Evolutionary conservation across 2,797 vertebrate species (phyloP).

Genomic region (Basileuterus tristriatus): DNA sequence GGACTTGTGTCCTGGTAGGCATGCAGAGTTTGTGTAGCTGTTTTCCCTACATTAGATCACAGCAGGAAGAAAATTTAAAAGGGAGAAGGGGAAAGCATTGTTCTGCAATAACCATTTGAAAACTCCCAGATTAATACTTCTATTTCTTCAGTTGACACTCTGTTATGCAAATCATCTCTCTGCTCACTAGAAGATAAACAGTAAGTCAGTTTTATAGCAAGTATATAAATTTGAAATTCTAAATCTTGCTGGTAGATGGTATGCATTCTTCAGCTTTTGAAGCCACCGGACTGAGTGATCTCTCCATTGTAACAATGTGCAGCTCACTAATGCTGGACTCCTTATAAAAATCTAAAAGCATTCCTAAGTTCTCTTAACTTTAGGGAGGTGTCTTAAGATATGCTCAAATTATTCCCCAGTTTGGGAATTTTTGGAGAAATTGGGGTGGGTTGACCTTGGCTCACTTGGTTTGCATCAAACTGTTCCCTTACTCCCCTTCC

Average conservation of each 20-base stretch:
- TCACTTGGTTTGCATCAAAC: background rate
- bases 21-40: background rate
- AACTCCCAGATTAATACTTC: background rate
- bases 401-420: background rate
- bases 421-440: background rate
- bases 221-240: background rate
- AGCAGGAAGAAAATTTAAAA: background rate
- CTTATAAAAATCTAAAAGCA: background rate
- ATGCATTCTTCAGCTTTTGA: background rate
- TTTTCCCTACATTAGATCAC: background rate
- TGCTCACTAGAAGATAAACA: background rate
- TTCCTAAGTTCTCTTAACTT: background rate
- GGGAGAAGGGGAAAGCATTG: background rate
- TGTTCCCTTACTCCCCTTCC: background rate
- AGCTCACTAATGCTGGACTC: background rate
- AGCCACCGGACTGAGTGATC: background rate
- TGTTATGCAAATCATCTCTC: background rate
- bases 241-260: background rate
- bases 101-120: background rate
- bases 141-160: background rate
- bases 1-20: background rate
- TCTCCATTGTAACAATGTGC: background rate
- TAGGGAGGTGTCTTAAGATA: background rate
- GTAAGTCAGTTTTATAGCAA: background rate
- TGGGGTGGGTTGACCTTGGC: background rate